A percentile compares a stretch with the other conserved stretches of the same genome.
Conservation (phyloP, 2,113 vertebrate species). For the Ranitomeya variabilis region DNA sequence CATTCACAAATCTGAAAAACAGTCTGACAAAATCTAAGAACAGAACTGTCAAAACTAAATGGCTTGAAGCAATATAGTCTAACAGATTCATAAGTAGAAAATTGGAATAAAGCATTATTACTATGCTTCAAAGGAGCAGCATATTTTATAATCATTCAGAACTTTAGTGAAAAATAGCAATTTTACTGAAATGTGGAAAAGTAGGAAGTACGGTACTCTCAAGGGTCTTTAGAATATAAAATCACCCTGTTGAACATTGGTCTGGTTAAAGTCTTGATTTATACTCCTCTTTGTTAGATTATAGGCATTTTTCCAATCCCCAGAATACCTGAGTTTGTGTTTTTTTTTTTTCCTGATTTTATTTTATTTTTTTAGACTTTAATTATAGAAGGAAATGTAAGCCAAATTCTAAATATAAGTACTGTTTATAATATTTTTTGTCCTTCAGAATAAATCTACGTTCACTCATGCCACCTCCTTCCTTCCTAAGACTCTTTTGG, state of each 20-base stretch:
- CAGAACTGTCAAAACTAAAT: background rate
- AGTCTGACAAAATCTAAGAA: background rate
- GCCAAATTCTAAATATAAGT: too few species aligned
- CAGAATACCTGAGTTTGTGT: too few species aligned
- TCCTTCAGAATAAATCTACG: too few species aligned
- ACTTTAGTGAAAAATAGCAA: background rate
- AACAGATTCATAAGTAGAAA: slow-evolving; percentile 2
- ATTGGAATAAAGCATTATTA: background rate
- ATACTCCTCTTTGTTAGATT: too few species aligned
- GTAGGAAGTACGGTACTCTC: background rate
- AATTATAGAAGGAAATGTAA: too few species aligned
- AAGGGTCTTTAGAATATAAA: background rate
- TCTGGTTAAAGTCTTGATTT: background rate
- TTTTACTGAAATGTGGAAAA: background rate
- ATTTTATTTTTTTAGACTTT: too few species aligned
- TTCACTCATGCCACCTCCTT: too few species aligned
- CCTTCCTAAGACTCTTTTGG: too few species aligned
- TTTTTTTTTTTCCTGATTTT: too few species aligned
- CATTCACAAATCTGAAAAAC: background rate
- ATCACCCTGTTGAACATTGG: background rate
- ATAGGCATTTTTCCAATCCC: too few species aligned
- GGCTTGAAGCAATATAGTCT: background rate
- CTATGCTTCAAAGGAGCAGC: too few species aligned
- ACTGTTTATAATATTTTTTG: too few species aligned
- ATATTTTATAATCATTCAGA: background rate